Conservation (phyloP, 53 echinoderm and acorn worm genomes). For the Henricia sp. region DNA sequence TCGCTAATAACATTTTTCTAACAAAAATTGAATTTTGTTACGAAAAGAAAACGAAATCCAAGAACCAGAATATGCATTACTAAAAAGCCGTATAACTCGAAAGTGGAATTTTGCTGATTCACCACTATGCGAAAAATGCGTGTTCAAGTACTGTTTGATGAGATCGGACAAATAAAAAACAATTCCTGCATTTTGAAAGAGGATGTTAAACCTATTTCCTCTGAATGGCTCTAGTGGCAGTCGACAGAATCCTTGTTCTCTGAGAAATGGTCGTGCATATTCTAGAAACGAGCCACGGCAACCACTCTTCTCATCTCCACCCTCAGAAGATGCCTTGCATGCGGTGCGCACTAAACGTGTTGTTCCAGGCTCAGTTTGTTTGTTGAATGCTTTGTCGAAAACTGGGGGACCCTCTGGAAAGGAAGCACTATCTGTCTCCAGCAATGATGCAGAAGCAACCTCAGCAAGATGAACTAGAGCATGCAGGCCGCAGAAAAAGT, state of each 20-base stretch:
- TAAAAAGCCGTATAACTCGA: too few species aligned
- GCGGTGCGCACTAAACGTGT: slow-evolving; percentile 34
- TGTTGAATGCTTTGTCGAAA: slow-evolving; percentile 27
- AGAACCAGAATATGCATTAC: too few species aligned
- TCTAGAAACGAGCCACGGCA: slow-evolving; percentile 2
- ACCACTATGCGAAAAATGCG: too few species aligned
- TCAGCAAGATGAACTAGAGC: slow-evolving; percentile 68
- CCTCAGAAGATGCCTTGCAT: slow-evolving; percentile 53
- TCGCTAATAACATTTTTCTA: too few species aligned
- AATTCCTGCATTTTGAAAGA: slow-evolving; percentile 55
- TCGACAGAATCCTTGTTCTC: background rate
- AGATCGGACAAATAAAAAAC: slow-evolving; percentile 45
- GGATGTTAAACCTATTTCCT: slow-evolving; percentile 61
- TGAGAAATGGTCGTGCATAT: background rate
- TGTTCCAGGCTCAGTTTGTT: slow-evolving; percentile 47
- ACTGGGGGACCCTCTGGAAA: slow-evolving; percentile 28
- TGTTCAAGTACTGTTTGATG: slow-evolving; percentile 24
- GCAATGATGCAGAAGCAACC: slow-evolving; percentile 11
- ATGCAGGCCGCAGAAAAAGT: slow-evolving; percentile 71
- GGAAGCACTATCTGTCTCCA: slow-evolving; percentile 18
- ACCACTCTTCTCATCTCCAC: slow-evolving; percentile 56
- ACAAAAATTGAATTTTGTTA: too few species aligned
- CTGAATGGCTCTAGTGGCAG: slow-evolving; percentile 53
- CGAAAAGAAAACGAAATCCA: too few species aligned
- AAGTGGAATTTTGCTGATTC: too few species aligned